Evolutionary conservation across 2,797 vertebrate species (phyloP).

Genomic region (Mionectes olivaceus): DNA sequence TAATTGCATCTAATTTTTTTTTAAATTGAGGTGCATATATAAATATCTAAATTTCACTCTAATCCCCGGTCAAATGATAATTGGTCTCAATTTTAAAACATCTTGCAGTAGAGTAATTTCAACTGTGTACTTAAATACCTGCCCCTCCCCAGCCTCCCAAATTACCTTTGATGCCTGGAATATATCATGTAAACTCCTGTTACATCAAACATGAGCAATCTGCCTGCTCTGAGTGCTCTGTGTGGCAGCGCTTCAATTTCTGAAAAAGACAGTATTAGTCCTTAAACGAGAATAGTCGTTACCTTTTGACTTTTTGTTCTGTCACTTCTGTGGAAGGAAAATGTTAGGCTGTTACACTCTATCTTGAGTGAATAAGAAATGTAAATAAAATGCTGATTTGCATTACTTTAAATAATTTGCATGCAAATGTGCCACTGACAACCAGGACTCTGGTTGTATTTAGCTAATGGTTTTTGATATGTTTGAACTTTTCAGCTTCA

Average conservation of each 20-base stretch:
- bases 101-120: not conserved
- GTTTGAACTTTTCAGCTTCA: not conserved
- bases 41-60: not conserved
- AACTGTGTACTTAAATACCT: not conserved
- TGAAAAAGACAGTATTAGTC: not conserved
- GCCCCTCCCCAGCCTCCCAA: not conserved
- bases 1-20: not conserved
- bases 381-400: not conserved
- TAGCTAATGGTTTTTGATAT: not conserved
- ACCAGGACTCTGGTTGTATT: not conserved
- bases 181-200: not conserved
- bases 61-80: not conserved
- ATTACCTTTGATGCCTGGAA: not conserved
- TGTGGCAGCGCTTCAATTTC: not conserved
- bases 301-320: not conserved
- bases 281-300: not conserved
- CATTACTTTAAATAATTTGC: not conserved
- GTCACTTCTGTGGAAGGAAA: not conserved
- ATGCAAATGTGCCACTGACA: not conserved
- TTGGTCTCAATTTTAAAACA: not conserved
- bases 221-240: not conserved
- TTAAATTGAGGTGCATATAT: not conserved
- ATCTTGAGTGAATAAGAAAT: not conserved
- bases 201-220: not conserved
- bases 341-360: not conserved